Evolutionary conservation across 2,113 vertebrate genomes (phyloP).

Genomic region (Psilopogon haemacephalus): DNA sequence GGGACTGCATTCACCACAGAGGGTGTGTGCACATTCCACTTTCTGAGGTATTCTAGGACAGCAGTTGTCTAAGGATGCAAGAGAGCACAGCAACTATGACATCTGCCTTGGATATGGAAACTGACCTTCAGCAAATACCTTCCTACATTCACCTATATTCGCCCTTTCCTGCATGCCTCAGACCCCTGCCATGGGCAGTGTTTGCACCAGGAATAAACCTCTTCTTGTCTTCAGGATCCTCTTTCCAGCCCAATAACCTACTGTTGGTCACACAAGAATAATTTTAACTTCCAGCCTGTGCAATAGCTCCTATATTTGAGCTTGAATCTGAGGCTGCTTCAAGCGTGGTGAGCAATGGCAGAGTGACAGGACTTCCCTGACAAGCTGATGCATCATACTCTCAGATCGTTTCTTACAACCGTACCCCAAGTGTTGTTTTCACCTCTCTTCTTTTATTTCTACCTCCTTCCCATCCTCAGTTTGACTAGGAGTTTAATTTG

Average conservation of each 20-base stretch:
- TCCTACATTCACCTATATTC: not conserved
- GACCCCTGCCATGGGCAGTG: not conserved
- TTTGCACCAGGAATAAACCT: not conserved
- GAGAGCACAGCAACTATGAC: not conserved
- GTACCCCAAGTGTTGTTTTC: not conserved
- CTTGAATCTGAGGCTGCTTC: not conserved
- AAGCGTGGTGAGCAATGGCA: not conserved
- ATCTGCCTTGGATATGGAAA: accelerated
- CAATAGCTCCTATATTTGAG: not conserved
- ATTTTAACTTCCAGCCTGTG: not conserved
- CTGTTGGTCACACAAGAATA: not conserved
- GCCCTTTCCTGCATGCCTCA: accelerated
- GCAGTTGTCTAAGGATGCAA: not conserved
- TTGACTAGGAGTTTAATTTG: not conserved
- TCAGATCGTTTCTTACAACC: not conserved
- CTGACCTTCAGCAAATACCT: not conserved
- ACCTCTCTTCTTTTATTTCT: not conserved
- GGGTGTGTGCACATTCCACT: not conserved
- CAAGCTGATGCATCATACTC: accelerated
- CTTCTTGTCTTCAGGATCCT: not conserved
- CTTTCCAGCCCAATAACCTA: not conserved
- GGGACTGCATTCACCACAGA: not conserved
- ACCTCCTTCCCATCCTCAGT: not conserved
- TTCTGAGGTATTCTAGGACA: not conserved
- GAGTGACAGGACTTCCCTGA: not conserved